phyloP scores from a whole-genome alignment of 2,888 invertebrate species.

The Torymus auratus region DNA sequence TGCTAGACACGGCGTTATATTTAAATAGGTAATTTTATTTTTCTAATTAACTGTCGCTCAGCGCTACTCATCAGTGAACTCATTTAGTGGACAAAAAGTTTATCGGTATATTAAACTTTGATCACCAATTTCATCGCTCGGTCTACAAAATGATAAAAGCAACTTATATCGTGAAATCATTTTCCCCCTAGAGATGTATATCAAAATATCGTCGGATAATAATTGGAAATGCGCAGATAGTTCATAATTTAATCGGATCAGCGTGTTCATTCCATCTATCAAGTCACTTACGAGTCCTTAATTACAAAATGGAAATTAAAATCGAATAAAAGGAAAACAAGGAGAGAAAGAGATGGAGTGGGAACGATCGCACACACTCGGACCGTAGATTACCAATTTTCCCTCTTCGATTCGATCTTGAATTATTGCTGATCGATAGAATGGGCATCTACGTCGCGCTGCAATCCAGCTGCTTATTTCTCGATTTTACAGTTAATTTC shows the following conservation, averaged over 20 bases:
- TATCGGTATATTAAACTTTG: not conserved
- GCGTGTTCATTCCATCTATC: not conserved
- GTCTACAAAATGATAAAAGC: not conserved
- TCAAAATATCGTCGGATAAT: slow-evolving; percentile 12
- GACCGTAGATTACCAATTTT: slow-evolving; percentile 44
- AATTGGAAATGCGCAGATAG: slow-evolving; percentile 10
- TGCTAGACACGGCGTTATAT: no score
- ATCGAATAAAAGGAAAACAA: slow-evolving; percentile 11
- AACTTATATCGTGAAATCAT: not conserved
- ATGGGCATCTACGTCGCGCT: not conserved
- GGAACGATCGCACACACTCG: not conserved
- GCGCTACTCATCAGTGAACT: not conserved
- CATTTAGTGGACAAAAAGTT: not conserved
- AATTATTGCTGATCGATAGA: slow-evolving; percentile 46
- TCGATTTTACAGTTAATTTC: slow-evolving; percentile 45
- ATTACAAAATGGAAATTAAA: slow-evolving; percentile 44
- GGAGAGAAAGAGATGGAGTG: not conserved
- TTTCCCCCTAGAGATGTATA: not conserved
- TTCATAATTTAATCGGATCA: not conserved
- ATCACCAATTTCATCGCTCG: slow-evolving; percentile 3
- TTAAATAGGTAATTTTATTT: no score
- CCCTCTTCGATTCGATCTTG: slow-evolving; percentile 24
- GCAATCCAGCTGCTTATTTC: slow-evolving; percentile 31
- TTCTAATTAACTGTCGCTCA: not conserved
- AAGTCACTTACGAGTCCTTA: slow-evolving; percentile 25